These are phyloP conservation scores for Ephydatia muelleri DNA, from an alignment of 37 sponge, comb jelly and placozoan genomes.

Conservation along the genomic window DNA sequence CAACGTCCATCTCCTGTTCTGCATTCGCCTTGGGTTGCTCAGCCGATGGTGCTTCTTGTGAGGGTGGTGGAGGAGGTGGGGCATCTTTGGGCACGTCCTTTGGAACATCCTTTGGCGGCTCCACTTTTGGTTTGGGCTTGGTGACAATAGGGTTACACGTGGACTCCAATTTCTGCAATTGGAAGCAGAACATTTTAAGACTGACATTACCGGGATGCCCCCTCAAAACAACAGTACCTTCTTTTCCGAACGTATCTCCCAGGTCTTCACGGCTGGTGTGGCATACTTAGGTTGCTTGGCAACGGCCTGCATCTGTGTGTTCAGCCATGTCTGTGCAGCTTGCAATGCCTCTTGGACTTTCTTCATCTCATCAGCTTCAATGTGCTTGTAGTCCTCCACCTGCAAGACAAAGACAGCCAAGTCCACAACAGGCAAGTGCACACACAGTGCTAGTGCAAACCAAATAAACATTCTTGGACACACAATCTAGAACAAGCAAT, in stretches of 20 bases:
- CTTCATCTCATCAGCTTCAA: conserved; percentile 81
- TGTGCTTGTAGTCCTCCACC: conserved; percentile 86
- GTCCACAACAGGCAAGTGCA: neutral
- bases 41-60: neutral
- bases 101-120: conserved; percentile 78
- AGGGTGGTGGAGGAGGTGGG: conserved; percentile 4
- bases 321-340: conserved; percentile 77
- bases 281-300: conserved; percentile 27
- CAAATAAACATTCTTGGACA: too few relatives aligned
- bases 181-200: neutral
- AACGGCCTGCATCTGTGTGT: conserved; percentile 58
- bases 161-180: conserved; percentile 59
- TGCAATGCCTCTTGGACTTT: conserved; percentile 70
- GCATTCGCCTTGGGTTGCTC: neutral
- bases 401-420: too few relatives aligned
- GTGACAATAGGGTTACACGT: conserved; percentile 84
- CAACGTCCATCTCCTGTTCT: neutral
- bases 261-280: conserved; percentile 55
- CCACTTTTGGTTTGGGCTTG: conserved; percentile 96
- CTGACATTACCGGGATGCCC: neutral
- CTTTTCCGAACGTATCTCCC: conserved; percentile 70
- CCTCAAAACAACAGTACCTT: conserved; percentile 35
- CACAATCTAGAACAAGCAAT: too few relatives aligned
- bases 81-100: conserved; percentile 5
- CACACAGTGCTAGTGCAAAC: too few relatives aligned